Conservation (phyloP, 2,113 vertebrate species). For the Urocolius indicus region DNA sequence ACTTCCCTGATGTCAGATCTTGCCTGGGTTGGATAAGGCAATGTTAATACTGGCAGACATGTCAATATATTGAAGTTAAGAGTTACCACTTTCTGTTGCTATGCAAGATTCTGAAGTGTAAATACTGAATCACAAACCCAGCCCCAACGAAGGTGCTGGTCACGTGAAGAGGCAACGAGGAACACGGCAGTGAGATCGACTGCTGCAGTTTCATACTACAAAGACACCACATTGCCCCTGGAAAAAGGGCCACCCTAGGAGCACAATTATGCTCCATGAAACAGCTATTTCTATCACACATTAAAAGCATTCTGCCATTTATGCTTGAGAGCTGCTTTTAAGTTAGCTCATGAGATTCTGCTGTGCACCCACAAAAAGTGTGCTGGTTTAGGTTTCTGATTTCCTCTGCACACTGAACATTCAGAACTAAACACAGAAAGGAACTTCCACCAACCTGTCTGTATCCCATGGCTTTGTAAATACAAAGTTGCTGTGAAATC, state of each 20-base stretch:
- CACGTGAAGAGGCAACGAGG: background rate
- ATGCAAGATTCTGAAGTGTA: background rate
- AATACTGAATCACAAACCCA: background rate
- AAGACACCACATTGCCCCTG: fast-evolving
- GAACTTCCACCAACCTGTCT: background rate
- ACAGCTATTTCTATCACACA: fast-evolving
- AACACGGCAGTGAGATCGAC: fast-evolving
- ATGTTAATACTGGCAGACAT: background rate
- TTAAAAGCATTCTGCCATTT: background rate
- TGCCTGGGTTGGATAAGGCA: background rate
- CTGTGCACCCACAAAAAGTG: background rate
- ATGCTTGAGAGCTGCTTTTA: background rate
- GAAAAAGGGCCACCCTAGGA: background rate
- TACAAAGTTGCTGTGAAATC: background rate
- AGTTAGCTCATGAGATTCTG: background rate
- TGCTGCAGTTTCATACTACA: background rate
- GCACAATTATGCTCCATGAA: fast-evolving
- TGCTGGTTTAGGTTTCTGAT: fast-evolving
- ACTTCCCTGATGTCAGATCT: background rate
- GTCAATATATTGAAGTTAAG: background rate
- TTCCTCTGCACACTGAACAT: background rate
- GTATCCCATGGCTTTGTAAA: background rate
- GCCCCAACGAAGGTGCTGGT: background rate
- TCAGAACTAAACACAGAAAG: background rate
- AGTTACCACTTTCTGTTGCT: background rate